These are phyloP conservation scores for Andrena fulva DNA, from an alignment of 2,888 invertebrate species.

Conservation along the genomic window DNA sequence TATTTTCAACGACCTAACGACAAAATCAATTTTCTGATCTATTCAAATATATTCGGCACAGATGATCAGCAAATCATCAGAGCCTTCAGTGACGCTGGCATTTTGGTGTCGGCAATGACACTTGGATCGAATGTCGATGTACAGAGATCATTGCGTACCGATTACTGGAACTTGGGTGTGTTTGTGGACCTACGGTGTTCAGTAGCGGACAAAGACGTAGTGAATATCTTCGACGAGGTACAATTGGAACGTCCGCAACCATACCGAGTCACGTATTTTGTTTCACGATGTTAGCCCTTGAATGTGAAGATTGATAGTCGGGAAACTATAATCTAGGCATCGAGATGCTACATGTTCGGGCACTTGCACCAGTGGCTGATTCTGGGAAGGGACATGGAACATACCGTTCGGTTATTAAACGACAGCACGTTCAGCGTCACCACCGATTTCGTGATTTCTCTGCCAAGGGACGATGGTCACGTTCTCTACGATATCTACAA, in stretches of 20 bases:
- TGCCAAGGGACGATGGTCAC: constrained; percentile 46
- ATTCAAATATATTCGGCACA: constrained; percentile 31
- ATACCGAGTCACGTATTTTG: not conserved
- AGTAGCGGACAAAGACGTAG: constrained; percentile 1
- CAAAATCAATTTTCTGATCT: not conserved
- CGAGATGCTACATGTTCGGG: constrained; percentile 66
- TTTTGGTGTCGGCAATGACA: constrained; percentile 60
- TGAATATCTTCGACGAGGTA: constrained; percentile 54
- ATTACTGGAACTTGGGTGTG: constrained; percentile 68
- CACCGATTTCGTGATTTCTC: constrained; percentile 75
- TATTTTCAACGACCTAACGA: not conserved
- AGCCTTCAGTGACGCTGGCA: constrained; percentile 65
- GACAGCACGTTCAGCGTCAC: constrained; percentile 72
- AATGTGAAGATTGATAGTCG: constrained; percentile 2
- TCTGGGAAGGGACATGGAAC: constrained; percentile 61
- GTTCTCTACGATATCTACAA: constrained; percentile 75
- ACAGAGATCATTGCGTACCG: constrained; percentile 56
- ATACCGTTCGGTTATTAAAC: constrained; percentile 62
- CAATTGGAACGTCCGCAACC: not conserved
- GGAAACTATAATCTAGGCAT: constrained; percentile 51
- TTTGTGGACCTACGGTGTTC: constrained; percentile 74
- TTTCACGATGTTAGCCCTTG: no score
- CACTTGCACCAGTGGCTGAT: constrained; percentile 77
- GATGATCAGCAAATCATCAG: constrained; percentile 66
- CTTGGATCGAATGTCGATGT: constrained; percentile 53